phyloP scores from a whole-genome alignment of 2,888 invertebrate species.

The Ectemnius cavifrons region DNA sequence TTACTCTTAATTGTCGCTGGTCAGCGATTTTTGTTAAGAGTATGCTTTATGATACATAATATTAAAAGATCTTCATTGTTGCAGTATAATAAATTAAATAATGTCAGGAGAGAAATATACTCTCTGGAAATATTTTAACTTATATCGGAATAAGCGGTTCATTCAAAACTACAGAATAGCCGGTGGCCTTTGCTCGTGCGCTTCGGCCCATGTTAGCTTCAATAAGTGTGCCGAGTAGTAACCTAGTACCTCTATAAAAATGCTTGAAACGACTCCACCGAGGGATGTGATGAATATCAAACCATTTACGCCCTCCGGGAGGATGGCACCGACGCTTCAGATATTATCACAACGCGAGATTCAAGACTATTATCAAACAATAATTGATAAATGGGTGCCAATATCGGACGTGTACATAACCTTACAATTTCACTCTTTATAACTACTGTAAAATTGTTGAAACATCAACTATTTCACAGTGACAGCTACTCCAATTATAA shows the following conservation, averaged over 20 bases:
- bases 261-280: neutral
- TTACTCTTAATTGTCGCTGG: too few species aligned
- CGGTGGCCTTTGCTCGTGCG: too few species aligned
- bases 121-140: too few species aligned
- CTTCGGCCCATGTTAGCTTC: too few species aligned
- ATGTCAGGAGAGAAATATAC: too few species aligned
- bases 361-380: neutral
- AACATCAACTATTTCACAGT: neutral
- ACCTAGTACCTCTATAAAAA: neutral
- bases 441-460: neutral
- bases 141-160: too few species aligned
- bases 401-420: constrained; percentile 44
- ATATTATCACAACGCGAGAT: neutral
- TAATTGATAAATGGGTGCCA: constrained; percentile 32
- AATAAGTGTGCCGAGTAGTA: too few species aligned
- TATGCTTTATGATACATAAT: too few species aligned
- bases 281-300: neutral
- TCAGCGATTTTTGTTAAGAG: too few species aligned
- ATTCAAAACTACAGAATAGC: too few species aligned
- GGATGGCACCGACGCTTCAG: neutral
- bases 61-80: too few species aligned
- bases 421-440: neutral
- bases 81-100: too few species aligned
- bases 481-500: neutral
- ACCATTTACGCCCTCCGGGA: neutral